A percentile compares a stretch with the other conserved stretches of the same genome.
These are phyloP conservation scores for Amiota minor DNA, from an alignment of 2,888 invertebrate genomes.

Conservation along the genomic window DNA sequence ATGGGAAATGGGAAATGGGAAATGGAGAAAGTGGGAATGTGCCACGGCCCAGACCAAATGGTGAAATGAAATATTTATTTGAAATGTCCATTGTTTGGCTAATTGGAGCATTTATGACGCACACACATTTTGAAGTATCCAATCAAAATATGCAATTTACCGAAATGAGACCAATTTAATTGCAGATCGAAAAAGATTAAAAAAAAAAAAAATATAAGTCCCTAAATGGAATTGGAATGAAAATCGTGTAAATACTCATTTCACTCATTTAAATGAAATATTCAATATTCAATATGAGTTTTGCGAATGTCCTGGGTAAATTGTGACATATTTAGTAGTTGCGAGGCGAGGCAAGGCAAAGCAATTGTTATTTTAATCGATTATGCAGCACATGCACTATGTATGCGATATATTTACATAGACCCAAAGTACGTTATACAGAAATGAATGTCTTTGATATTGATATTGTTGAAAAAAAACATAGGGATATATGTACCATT, in stretches of 20 bases:
- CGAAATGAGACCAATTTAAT: neutral
- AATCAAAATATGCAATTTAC: slow-evolving; percentile 5
- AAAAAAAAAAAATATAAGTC: neutral
- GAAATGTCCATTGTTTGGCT: neutral
- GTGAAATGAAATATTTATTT: neutral
- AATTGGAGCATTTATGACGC: slow-evolving; percentile 8
- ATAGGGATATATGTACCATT: neutral
- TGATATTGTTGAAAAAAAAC: neutral
- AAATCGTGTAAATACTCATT: no score
- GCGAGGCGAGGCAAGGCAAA: neutral
- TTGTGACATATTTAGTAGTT: neutral
- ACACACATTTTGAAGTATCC: neutral
- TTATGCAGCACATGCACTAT: slow-evolving; percentile 8
- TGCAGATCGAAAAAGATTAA: neutral
- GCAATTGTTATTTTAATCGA: slow-evolving; percentile 9
- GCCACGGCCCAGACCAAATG: neutral
- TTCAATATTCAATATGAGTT: slow-evolving; percentile 1
- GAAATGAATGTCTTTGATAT: no score
- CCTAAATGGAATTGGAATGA: neutral
- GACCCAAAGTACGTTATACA: no score
- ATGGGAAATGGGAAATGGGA: no score
- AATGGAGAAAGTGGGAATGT: neutral
- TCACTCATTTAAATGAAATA: neutral
- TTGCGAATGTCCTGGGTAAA: neutral
- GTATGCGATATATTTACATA: no score